These are phyloP conservation scores for Grapholita molesta DNA, from an alignment of 1,140 invertebrate genomes.

Conservation along the genomic window DNA sequence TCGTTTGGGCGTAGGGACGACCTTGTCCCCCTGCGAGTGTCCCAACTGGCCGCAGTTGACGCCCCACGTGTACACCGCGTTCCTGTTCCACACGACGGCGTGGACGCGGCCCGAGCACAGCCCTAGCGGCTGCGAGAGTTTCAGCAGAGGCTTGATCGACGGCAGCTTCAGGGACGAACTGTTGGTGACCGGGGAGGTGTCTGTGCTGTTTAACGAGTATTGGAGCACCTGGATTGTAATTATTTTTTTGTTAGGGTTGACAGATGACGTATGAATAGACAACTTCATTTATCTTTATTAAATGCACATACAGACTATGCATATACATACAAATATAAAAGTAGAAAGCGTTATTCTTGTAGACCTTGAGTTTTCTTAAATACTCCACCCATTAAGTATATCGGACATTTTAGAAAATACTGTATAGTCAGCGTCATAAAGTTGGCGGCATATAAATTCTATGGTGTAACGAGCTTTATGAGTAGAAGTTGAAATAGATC, in stretches of 20 bases:
- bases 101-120: constrained; percentile 82
- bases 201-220: constrained; percentile 52
- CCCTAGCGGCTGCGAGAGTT: constrained; percentile 65
- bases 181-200: constrained; percentile 51
- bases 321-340: too few relatives aligned
- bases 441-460: too few relatives aligned
- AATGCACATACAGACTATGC: too few relatives aligned
- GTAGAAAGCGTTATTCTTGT: too few relatives aligned
- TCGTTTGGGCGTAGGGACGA: constrained; percentile 63
- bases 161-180: constrained; percentile 46
- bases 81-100: constrained; percentile 82
- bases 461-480: too few relatives aligned
- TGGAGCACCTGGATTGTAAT: constrained; percentile 53
- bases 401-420: too few relatives aligned
- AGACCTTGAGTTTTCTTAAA: too few relatives aligned
- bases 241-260: not conserved
- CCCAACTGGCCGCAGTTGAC: constrained; percentile 87
- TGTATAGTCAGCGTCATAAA: too few relatives aligned
- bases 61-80: constrained; percentile 82
- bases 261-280: too few relatives aligned
- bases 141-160: constrained; percentile 48
- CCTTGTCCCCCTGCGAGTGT: constrained; percentile 64
- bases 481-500: too few relatives aligned
- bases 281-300: too few relatives aligned
- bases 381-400: too few relatives aligned